These are phyloP conservation scores for Seira ritae DNA, from an alignment of 2,888 invertebrate species.

Conservation along the genomic window DNA sequence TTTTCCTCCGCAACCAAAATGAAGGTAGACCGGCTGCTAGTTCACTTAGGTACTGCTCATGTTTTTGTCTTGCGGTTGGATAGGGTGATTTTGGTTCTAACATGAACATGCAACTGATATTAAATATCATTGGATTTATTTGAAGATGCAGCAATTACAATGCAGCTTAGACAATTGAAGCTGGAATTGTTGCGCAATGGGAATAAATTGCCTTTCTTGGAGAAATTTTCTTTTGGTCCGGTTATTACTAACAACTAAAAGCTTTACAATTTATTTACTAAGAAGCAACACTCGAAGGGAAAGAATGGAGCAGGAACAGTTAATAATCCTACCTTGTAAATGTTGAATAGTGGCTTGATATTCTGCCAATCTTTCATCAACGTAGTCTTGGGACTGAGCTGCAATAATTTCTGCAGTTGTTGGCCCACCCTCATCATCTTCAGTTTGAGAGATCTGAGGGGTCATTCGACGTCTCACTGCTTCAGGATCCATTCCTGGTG, in stretches of 20 bases:
- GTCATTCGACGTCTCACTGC: constrained; percentile 47
- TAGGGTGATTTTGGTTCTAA: too few relatives aligned
- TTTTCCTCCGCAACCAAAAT: too few relatives aligned
- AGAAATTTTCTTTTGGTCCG: background rate
- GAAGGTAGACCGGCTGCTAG: too few relatives aligned
- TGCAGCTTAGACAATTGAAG: too few relatives aligned
- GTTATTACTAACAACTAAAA: constrained; percentile 4
- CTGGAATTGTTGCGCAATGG: too few relatives aligned
- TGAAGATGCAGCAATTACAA: too few relatives aligned
- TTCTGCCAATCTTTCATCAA: constrained; percentile 94
- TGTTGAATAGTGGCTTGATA: constrained; percentile 94
- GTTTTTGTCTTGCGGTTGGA: too few relatives aligned
- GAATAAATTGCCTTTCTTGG: too few relatives aligned
- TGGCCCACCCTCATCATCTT: constrained; percentile 80
- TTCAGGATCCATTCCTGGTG: constrained; percentile 68
- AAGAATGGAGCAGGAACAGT: background rate
- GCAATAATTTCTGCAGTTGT: constrained; percentile 95
- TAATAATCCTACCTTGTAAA: constrained; percentile 83
- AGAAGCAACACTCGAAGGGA: background rate
- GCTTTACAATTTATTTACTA: background rate
- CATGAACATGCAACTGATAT: background rate
- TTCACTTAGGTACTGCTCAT: too few relatives aligned
- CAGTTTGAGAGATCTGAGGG: constrained; percentile 53
- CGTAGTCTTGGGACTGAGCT: constrained; percentile 94
- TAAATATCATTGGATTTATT: too few relatives aligned